A percentile compares a stretch with the other conserved stretches of the same genome.
These are phyloP conservation scores for Dicentrarchus labrax DNA, from an alignment of 2,113 vertebrate species.

Conservation along the genomic window DNA sequence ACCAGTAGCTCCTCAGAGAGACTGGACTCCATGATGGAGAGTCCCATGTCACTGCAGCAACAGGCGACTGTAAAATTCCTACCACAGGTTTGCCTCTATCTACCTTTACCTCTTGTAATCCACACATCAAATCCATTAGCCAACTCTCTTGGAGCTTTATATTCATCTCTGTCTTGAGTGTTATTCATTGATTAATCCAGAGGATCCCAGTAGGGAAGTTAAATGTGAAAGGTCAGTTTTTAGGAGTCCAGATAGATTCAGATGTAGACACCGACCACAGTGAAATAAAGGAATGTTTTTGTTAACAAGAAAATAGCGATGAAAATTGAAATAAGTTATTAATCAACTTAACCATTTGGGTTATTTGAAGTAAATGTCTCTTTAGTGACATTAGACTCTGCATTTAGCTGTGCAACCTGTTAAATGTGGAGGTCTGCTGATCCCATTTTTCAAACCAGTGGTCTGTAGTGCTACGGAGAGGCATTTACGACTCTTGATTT, in stretches of 20 bases:
- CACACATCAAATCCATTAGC: not conserved
- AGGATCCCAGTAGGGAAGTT: not conserved
- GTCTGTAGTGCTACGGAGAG: not conserved
- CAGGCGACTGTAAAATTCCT: slow-evolving; percentile 55
- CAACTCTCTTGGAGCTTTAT: not conserved
- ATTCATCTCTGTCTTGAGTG: not conserved
- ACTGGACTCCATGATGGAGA: slow-evolving; percentile 81
- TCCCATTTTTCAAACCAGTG: not conserved
- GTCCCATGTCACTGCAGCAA: slow-evolving; percentile 75
- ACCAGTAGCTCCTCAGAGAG: slow-evolving; percentile 83
- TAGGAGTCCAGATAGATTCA: not conserved
- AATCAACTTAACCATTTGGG: not conserved
- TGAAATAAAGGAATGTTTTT: not conserved
- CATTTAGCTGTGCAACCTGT: not conserved
- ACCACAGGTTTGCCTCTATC: slow-evolving; percentile 78
- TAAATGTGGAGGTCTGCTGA: not conserved
- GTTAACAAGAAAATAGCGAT: not conserved
- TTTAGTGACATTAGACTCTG: not conserved
- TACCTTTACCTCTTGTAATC: not conserved
- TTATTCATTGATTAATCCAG: not conserved
- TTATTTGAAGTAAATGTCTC: not conserved
- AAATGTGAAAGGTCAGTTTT: no score
- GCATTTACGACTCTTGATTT: not conserved
- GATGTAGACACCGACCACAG: not conserved
- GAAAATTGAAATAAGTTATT: not conserved